phyloP scores from a whole-genome alignment of 2,113 vertebrate genomes.

The Lepidothrix coronata region DNA sequence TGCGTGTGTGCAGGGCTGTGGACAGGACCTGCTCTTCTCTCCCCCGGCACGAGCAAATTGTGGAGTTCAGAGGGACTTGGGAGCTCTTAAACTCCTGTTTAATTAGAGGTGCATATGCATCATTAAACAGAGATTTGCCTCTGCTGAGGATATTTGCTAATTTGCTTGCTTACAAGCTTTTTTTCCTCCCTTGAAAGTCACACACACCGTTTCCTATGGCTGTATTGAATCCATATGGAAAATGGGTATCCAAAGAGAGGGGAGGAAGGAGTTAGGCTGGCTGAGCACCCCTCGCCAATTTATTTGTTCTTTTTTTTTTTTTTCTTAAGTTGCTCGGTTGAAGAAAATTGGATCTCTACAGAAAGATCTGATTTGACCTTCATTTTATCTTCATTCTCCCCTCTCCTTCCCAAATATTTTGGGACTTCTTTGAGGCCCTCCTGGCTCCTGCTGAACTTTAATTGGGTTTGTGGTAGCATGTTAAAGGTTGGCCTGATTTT shows the following conservation, averaged over 20 bases:
- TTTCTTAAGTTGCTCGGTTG: constrained; percentile 18
- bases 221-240: constrained; percentile 11
- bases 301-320: neutral
- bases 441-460: constrained; percentile 49
- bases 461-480: constrained; percentile 56
- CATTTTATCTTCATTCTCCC: constrained; percentile 52
- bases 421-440: constrained; percentile 39
- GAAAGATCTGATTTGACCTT: constrained; percentile 58
- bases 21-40: constrained; percentile 21
- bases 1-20: neutral
- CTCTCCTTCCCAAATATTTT: constrained; percentile 43
- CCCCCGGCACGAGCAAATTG: neutral
- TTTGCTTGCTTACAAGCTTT: constrained; percentile 28
- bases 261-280: constrained; percentile 31
- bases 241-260: neutral
- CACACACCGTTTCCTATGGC: neutral
- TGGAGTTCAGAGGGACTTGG: neutral
- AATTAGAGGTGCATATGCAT: constrained; percentile 22
- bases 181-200: neutral
- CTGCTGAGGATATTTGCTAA: neutral
- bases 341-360: constrained; percentile 38
- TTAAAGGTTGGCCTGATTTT: constrained; percentile 64
- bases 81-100: constrained; percentile 27
- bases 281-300: neutral
- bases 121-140: constrained; percentile 21